phyloP scores from a whole-genome alignment of 2,113 vertebrate species.

The Cygnus buccinator region DNA sequence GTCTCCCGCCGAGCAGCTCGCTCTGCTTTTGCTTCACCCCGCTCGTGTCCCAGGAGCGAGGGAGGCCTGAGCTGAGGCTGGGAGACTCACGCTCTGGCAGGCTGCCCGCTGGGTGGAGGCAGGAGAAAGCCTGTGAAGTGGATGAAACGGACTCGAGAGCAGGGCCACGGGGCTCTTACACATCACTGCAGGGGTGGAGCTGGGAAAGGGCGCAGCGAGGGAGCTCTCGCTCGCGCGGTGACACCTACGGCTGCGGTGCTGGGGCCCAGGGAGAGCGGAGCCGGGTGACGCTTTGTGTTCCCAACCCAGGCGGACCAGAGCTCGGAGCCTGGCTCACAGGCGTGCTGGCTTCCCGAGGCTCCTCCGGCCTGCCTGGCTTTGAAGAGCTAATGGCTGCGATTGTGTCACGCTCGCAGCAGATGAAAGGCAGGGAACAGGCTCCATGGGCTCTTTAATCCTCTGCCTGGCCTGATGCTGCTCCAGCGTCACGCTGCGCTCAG shows the following conservation, averaged over 20 bases:
- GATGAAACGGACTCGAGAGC: not conserved
- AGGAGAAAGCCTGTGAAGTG: not conserved
- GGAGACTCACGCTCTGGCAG: not conserved
- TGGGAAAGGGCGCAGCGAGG: conserved; percentile 3
- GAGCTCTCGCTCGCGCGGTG: not conserved
- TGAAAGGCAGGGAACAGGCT: conserved; percentile 37
- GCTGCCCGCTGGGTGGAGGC: not conserved
- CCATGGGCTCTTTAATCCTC: conserved; percentile 35
- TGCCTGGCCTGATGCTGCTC: not conserved
- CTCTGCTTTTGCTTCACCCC: not conserved
- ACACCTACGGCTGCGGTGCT: not conserved
- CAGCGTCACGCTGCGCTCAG: not conserved
- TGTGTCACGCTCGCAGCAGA: not conserved
- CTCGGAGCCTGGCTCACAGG: not conserved
- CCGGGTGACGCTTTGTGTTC: accelerated
- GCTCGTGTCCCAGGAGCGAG: not conserved
- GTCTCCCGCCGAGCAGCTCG: not conserved
- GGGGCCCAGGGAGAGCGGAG: not conserved
- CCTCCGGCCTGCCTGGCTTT: not conserved
- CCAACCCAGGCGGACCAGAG: not conserved
- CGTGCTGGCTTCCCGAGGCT: not conserved
- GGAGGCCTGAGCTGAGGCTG: not conserved
- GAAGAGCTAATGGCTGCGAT: conserved; percentile 44
- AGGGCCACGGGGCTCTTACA: not conserved
- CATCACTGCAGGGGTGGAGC: not conserved